Percentiles rank a stretch among this genome's conserved stretches.
Evolutionary conservation across 1,140 invertebrate genomes (phyloP).

Genomic region (Euglossa dilemma): DNA sequence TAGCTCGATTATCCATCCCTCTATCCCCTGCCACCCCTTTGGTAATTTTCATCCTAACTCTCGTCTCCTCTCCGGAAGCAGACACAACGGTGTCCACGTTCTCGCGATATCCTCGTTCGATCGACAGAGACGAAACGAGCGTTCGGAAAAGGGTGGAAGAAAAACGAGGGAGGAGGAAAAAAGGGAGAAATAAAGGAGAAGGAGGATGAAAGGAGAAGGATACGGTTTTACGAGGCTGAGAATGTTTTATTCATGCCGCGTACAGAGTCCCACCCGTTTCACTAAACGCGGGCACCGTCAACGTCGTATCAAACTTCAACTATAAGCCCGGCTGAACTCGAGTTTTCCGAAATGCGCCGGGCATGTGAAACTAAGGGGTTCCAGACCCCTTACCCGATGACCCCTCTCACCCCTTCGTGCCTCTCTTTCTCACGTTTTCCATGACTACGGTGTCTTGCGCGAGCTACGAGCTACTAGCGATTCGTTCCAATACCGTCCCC

Average conservation of each 20-base stretch:
- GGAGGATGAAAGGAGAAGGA: conserved; percentile 33
- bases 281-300: conserved; percentile 70
- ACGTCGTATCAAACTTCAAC: conserved; percentile 71
- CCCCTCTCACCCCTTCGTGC: conserved; percentile 62
- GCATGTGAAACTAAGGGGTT: conserved; percentile 68
- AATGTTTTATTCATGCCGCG: conserved; percentile 70
- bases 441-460: conserved; percentile 35
- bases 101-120: no score
- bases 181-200: background rate
- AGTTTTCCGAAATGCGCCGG: conserved; percentile 69
- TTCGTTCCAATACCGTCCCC: no score
- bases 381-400: conserved; percentile 21
- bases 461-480: no score
- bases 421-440: conserved; percentile 66
- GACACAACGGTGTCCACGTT: no score
- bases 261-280: conserved; percentile 64
- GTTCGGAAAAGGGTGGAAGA: conserved; percentile 15
- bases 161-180: background rate
- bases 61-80: conserved; percentile 1
- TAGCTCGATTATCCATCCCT: conserved; percentile 15
- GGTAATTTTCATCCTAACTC: conserved; percentile 55
- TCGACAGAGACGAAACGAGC: background rate
- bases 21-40: background rate
- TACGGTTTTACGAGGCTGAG: conserved; percentile 63
- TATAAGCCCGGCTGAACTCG: conserved; percentile 67